Percentiles rank a stretch among this genome's conserved stretches.
Conservation (phyloP, 1,140 invertebrate species). For the Aphelinus atriplicis region DNA sequence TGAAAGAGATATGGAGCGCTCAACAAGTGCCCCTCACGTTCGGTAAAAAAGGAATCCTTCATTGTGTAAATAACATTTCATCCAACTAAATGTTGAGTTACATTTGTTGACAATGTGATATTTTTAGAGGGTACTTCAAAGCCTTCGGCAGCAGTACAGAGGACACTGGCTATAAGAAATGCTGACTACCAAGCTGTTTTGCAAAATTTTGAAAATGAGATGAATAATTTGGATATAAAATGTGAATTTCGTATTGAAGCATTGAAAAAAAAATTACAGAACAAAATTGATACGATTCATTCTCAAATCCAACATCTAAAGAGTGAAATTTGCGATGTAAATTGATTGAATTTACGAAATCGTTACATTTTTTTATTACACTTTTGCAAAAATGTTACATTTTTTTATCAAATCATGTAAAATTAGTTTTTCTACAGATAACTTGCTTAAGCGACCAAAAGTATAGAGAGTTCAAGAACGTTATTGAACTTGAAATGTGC, state of each 20-base stretch:
- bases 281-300: conserved; percentile 7
- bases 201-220: conserved; percentile 11
- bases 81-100: no score
- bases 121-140: conserved; percentile 37
- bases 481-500: not conserved
- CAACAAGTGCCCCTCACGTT: conserved; percentile 31
- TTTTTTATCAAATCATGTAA: not conserved
- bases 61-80: no score
- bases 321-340: conserved; percentile 23
- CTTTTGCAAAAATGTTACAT: no score
- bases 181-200: not conserved
- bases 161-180: conserved; percentile 1
- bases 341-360: not conserved
- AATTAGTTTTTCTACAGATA: conserved; percentile 11
- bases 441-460: not conserved
- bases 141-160: conserved; percentile 35
- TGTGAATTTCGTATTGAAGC: not conserved
- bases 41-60: conserved; percentile 22
- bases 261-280: conserved; percentile 14
- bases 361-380: no score
- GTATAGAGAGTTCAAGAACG: conserved; percentile 2
- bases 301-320: not conserved
- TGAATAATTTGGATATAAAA: conserved; percentile 2
- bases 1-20: conserved; percentile 33
- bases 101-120: no score